Evolutionary conservation across 2,888 invertebrate species (phyloP).

Genomic region (Eupithecia centaureata): DNA sequence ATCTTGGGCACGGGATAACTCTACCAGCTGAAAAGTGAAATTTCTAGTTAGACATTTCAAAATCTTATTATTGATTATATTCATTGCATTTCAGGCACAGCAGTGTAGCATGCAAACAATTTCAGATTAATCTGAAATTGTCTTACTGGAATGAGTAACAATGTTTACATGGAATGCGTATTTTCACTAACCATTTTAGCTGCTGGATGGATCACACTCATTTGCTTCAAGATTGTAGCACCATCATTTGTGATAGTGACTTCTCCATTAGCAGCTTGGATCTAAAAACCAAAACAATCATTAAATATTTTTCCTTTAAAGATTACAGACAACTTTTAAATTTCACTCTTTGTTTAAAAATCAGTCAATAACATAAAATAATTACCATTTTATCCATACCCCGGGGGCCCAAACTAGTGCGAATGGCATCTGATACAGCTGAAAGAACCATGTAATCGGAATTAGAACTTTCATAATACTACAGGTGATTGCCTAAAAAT

Average conservation of each 20-base stretch:
- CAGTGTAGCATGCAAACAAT: neutral
- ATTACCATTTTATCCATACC: slow-evolving; percentile 99
- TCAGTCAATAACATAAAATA: neutral
- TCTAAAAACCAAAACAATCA: slow-evolving; percentile 82
- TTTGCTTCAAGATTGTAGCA: slow-evolving; percentile 99
- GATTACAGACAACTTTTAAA: neutral
- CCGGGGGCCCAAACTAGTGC: slow-evolving; percentile 98
- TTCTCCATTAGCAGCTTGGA: slow-evolving; percentile 98
- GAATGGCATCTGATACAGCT: slow-evolving; percentile 99
- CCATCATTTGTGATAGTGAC: slow-evolving; percentile 99
- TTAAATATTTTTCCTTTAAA: neutral
- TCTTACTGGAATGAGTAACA: too few relatives aligned
- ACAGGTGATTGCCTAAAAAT: too few relatives aligned
- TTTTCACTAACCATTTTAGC: slow-evolving; percentile 94
- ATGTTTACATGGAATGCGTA: neutral
- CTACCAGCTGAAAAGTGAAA: slow-evolving; percentile 90
- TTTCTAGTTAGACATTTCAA: neutral
- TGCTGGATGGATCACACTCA: slow-evolving; percentile 99
- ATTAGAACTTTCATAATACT: neutral
- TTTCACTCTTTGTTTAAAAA: neutral
- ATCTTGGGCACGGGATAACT: slow-evolving; percentile 99
- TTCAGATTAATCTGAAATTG: too few relatives aligned
- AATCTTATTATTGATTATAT: neutral
- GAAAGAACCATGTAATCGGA: slow-evolving; percentile 42
- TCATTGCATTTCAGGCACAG: neutral